These are phyloP conservation scores for Grapholita molesta DNA, from an alignment of 1,140 invertebrate genomes.

Conservation along the genomic window DNA sequence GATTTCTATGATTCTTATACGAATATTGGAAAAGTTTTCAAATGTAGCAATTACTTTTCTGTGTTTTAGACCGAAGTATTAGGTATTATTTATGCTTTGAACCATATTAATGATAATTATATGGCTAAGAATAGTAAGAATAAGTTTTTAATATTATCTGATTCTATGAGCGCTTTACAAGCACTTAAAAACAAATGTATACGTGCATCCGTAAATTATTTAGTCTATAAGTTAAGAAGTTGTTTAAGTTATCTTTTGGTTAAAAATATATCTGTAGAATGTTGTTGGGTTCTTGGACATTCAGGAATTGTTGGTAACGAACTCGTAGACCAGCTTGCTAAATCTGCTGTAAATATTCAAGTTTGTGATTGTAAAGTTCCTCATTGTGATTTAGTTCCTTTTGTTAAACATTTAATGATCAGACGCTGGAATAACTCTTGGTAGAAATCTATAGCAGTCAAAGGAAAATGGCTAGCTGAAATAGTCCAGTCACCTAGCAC, in stretches of 20 bases:
- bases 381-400: neutral
- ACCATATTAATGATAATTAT: neutral
- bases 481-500: too few relatives aligned
- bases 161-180: constrained; percentile 14
- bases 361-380: constrained; percentile 17
- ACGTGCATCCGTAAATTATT: neutral
- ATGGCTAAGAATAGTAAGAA: neutral
- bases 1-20: too few relatives aligned
- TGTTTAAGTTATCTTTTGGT: neutral
- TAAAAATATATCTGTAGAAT: neutral
- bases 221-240: constrained; percentile 3
- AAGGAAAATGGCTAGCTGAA: constrained; percentile 19
- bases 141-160: constrained; percentile 17
- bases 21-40: too few relatives aligned
- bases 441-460: neutral
- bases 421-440: neutral
- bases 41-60: constrained; percentile 14
- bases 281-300: constrained; percentile 18
- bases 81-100: constrained; percentile 14
- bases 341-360: neutral
- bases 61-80: constrained; percentile 10
- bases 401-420: neutral
- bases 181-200: constrained; percentile 5
- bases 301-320: constrained; percentile 18
- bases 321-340: constrained; percentile 8